These are phyloP conservation scores for Cercopithecus petaurista DNA, from an alignment of 2,797 vertebrate genomes.

Conservation along the genomic window DNA sequence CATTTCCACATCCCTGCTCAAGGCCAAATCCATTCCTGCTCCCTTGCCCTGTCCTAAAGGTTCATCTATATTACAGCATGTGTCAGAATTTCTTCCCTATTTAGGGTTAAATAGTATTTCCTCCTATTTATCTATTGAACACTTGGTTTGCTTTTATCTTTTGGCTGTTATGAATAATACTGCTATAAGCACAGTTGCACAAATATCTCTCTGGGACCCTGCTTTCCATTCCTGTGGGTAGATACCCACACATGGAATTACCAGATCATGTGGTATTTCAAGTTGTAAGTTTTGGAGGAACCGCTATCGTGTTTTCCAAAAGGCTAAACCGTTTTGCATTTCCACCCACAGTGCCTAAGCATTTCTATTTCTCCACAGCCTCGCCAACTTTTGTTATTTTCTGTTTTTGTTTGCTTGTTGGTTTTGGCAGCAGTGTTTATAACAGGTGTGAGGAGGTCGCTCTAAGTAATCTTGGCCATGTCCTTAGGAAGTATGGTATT, in stretches of 20 bases:
- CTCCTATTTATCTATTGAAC: not conserved
- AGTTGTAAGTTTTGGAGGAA: not conserved
- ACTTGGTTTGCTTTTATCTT: not conserved
- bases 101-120: not conserved
- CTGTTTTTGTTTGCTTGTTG: not conserved
- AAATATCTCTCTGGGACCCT: not conserved
- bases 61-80: not conserved
- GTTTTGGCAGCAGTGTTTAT: not conserved
- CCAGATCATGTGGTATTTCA: not conserved
- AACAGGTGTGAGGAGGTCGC: not conserved
- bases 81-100: not conserved
- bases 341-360: fast-evolving
- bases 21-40: not conserved
- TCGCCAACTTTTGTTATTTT: not conserved
- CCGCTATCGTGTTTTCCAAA: not conserved
- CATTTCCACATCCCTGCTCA: not conserved
- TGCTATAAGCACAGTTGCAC: not conserved
- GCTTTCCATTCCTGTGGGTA: not conserved
- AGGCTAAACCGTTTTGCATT: not conserved
- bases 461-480: fast-evolving
- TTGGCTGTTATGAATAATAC: not conserved
- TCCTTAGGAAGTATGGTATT: not conserved
- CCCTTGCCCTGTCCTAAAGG: fast-evolving
- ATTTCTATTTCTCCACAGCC: not conserved
- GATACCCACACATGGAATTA: not conserved